Base-by-base conservation (phyloP, 2,113 vertebrate genomes). In the Diadophis punctatus region DNA sequence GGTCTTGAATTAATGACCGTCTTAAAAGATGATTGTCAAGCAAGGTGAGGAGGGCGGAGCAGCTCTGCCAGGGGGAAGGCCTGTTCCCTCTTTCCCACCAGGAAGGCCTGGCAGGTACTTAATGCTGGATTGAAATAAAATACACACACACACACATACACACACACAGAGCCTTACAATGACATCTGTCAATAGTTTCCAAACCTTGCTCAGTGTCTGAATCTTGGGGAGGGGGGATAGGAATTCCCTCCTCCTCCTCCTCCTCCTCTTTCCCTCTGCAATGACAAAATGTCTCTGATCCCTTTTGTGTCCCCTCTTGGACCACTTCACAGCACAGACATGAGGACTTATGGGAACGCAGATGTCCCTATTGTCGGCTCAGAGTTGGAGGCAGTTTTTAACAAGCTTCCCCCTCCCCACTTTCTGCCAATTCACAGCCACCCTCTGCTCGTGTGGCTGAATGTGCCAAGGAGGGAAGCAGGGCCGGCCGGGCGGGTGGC, bases 1-100 rank as follows among this genome's bases (percentile, higher is more conserved):
- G 94, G 90, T 93, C 93, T 96, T 93, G 97, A 97, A 97, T 97
- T 97, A 97, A 96, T 94, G 96, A 93, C 95, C 96, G n/a, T 90
- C 96, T 95, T 93, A 95, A 91, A 94, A 97, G 94, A 94, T 95
- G 96, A 88, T 89, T 92, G 93, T 93, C 5, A 34, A 53, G 58
- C 56, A 68, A 91, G 91, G 91, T 43, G 91, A 68, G 56, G 90
- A 20, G 94, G 93, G 46, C 68, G 91, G 30, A 93, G 0, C 46
- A 23, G 93, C 94, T 96, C 94, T 91, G 94, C 94, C 93, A 9
- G 93, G 92, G 91, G 90, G 93, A 88, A 86, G 49, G 91, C 49
- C 49, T 51, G 49, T 3, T 4, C 6, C 48, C 48, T 0, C 14
- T 56, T 93, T 80, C 93, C 3, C 56, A 14, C 20, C 2, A 20